These are phyloP conservation scores for Carcinoscorpius rotundicauda DNA, from an alignment of 1,140 invertebrate species.

Conservation along the genomic window DNA sequence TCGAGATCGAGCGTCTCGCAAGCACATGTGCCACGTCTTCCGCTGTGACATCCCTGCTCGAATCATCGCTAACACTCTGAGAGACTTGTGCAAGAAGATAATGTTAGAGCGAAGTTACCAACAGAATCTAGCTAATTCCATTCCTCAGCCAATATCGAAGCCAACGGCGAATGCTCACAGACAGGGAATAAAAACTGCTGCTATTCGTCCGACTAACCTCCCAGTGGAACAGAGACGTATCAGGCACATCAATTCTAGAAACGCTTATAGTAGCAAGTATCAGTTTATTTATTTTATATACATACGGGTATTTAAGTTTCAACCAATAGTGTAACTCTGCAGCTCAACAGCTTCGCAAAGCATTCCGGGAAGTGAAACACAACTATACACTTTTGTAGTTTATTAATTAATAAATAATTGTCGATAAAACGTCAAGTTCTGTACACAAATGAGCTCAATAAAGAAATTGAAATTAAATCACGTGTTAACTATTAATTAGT, in stretches of 20 bases:
- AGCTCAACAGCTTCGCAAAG: too few species aligned
- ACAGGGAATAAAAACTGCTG: not conserved
- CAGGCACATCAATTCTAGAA: constrained; percentile 42
- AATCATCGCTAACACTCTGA: constrained; percentile 84
- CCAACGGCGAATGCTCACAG: too few species aligned
- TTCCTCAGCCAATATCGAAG: constrained; percentile 18
- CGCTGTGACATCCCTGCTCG: constrained; percentile 89
- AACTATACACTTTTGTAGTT: too few species aligned
- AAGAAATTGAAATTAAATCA: too few species aligned
- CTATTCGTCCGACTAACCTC: constrained; percentile 65
- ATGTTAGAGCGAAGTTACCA: constrained; percentile 83
- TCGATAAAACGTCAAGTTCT: too few species aligned
- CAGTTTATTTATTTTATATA: too few species aligned
- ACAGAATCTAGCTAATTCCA: constrained; percentile 52
- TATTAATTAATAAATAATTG: too few species aligned
- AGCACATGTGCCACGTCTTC: constrained; percentile 88
- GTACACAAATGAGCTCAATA: too few species aligned
- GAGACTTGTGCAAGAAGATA: constrained; percentile 89
- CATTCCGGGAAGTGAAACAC: too few species aligned
- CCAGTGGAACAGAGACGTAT: constrained; percentile 61
- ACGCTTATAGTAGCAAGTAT: constrained; percentile 13
- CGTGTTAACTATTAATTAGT: too few species aligned
- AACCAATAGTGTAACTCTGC: too few species aligned
- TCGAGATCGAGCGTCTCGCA: constrained; percentile 70
- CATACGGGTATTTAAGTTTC: too few species aligned